phyloP scores from a whole-genome alignment of 2,113 vertebrate genomes.

The Hemibagrus wyckioides region DNA sequence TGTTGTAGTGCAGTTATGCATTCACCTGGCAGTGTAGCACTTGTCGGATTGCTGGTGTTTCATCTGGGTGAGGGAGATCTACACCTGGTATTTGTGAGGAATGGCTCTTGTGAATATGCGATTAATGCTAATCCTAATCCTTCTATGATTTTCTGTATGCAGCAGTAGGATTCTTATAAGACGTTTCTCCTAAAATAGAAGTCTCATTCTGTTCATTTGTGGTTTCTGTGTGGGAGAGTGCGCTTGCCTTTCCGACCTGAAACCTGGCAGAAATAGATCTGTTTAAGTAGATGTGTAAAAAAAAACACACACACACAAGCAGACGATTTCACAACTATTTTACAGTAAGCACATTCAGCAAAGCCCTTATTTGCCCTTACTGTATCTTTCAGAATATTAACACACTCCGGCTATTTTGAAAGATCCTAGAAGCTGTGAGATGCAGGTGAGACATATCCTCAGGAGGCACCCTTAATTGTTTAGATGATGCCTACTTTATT shows the following conservation, averaged over 20 bases:
- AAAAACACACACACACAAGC: background rate
- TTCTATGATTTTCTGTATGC: constrained; percentile 26
- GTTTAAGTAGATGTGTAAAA: constrained; percentile 13
- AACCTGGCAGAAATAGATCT: constrained; percentile 1
- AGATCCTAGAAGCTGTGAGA: background rate
- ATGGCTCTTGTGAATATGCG: constrained; percentile 38
- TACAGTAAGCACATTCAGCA: background rate
- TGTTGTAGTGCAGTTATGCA: constrained; percentile 1
- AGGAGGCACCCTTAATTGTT: background rate
- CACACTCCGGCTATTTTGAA: background rate
- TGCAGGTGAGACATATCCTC: too few relatives aligned
- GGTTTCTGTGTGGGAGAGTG: constrained; percentile 13
- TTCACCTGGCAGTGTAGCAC: background rate
- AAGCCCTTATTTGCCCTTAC: background rate
- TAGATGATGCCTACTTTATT: background rate
- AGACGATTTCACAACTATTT: background rate
- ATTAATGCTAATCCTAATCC: constrained; percentile 34
- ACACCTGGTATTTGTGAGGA: background rate
- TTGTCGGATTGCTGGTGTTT: background rate
- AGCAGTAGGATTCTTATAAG: background rate
- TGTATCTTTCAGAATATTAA: background rate
- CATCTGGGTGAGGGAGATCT: background rate
- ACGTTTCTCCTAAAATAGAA: background rate
- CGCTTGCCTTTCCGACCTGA: constrained; percentile 3
- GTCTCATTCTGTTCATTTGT: background rate